phyloP scores from a whole-genome alignment of 64 coral and sea anemone species.

The Orbicella faveolata region DNA sequence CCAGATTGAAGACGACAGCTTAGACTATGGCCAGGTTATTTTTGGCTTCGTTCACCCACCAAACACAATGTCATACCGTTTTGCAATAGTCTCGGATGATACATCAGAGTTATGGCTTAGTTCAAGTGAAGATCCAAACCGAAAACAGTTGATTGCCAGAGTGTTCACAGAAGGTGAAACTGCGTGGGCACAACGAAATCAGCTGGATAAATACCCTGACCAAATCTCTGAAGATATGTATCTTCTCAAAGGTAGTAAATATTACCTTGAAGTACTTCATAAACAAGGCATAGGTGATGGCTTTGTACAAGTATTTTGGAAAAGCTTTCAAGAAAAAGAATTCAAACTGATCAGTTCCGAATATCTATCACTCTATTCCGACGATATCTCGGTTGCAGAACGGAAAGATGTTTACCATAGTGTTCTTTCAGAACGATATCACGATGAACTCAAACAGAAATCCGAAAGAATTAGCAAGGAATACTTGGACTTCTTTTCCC shows the following conservation, averaged over 20 bases:
- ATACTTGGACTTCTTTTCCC: constrained; percentile 1
- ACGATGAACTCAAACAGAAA: neutral
- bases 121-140: constrained; percentile 31
- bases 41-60: constrained; percentile 67
- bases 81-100: constrained; percentile 68
- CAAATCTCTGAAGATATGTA: constrained; percentile 38
- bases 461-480: neutral
- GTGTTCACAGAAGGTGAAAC: constrained; percentile 24
- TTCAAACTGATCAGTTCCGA: constrained; percentile 16
- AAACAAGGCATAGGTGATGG: neutral
- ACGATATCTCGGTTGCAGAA: neutral
- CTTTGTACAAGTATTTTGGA: constrained; percentile 24
- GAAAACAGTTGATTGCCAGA: constrained; percentile 43
- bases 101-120: constrained; percentile 74
- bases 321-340: neutral
- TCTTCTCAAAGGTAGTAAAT: constrained; percentile 32
- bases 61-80: constrained; percentile 5
- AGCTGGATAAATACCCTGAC: constrained; percentile 43
- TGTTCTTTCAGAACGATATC: neutral
- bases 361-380: neutral
- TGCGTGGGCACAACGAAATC: neutral
- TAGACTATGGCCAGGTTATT: neutral
- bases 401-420: neutral
- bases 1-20: neutral
- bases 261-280: constrained; percentile 63